Base-by-base conservation (phyloP, 2,113 vertebrate species). In the Protobothrops mucrosquamatus region DNA sequence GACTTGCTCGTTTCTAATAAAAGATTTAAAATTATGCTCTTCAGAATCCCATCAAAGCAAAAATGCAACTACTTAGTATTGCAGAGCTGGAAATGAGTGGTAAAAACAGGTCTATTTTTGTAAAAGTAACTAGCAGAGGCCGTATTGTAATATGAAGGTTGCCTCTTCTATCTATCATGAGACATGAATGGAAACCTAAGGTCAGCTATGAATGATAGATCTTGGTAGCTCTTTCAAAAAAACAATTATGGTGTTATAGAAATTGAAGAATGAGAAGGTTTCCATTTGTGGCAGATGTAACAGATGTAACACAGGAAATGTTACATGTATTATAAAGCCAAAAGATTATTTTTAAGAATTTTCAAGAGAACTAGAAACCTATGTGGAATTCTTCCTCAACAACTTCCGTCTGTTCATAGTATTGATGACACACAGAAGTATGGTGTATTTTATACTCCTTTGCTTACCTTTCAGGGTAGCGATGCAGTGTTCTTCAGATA, bases 391-490 rank as follows among this genome's bases (percentile, higher is more conserved):
- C 23, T 59, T 86, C 3, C 43, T 91, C 15, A 87, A 34, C 46
- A 6, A 10, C 48, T 51, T 61, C 61, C 18, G 34, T 34, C 39
- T 39, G 5, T 24, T 69, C 2, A n/a, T 51, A 57, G 6, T 43
- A 57, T 1, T 88, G 59, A 15, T 6, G 54, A 23, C 34, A 39
- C 5, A 6, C 51, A 85, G 34, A 86, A 24, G 6, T 7, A 26
- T 89, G 54, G 24, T 39, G 7, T 34, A 24, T 57, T 87, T 90
- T 93, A 11, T 56, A 52, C 34, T 43, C 5, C 89, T 46, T 88
- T 6, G 93, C 96, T 89, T 97, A 98, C 98, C 98, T 98, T 96
- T 95, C 92, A 95, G 85, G 29, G 98, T 98, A 48, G 90, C 93
- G 92, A 97, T 59, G 93, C 98, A 98, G 6, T 94, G 56, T 48